phyloP scores from a whole-genome alignment of 2,113 vertebrate species.

The Cyrtonyx montezumae region DNA sequence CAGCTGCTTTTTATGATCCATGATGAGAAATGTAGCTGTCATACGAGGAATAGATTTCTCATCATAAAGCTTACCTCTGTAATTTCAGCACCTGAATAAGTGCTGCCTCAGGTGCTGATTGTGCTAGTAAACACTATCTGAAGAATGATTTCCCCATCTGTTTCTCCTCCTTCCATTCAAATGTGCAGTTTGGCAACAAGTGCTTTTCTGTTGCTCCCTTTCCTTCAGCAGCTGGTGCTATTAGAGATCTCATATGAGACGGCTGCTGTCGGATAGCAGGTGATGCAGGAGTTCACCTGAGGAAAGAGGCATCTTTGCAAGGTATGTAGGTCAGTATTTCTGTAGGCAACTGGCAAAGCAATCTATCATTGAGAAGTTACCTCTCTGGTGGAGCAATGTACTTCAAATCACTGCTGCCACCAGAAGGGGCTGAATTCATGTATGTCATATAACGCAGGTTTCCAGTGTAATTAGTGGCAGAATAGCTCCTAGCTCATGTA shows the following conservation, averaged over 20 bases:
- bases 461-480: background rate
- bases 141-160: constrained; percentile 50
- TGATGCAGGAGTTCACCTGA: constrained; percentile 15
- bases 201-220: background rate
- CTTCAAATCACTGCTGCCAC: background rate
- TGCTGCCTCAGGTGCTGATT: constrained; percentile 31
- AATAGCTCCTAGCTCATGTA: background rate
- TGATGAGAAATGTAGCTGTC: constrained; percentile 69
- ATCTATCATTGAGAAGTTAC: background rate
- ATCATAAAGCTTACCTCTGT: constrained; percentile 53
- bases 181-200: constrained; percentile 45
- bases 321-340: background rate
- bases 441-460: background rate
- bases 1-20: constrained; percentile 77
- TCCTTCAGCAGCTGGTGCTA: constrained; percentile 33
- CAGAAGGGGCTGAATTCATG: background rate
- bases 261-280: background rate
- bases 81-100: constrained; percentile 73
- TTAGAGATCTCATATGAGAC: constrained; percentile 1
- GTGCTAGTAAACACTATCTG: constrained; percentile 55
- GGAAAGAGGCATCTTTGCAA: background rate
- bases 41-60: constrained; percentile 51
- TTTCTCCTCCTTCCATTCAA: constrained; percentile 27
- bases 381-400: background rate
- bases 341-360: background rate